phyloP scores from a whole-genome alignment of 2,888 invertebrate genomes.

The Ephialtes manifestator region DNA sequence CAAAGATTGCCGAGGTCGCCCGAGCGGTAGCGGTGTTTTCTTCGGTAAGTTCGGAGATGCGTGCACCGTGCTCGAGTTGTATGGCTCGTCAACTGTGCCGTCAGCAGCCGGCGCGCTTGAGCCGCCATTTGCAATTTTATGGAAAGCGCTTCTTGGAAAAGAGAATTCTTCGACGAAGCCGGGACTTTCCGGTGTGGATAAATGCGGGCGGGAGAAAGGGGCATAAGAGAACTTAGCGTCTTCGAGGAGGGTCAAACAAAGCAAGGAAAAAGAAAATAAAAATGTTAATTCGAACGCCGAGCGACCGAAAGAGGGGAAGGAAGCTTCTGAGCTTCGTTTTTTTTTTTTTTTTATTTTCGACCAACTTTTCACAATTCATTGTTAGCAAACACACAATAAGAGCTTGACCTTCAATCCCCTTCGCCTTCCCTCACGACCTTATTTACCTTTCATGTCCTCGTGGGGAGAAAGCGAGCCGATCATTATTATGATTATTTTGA shows the following conservation, averaged over 20 bases:
- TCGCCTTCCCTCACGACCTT: slow-evolving; percentile 58
- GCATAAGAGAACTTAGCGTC: slow-evolving; percentile 13
- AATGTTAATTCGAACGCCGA: slow-evolving; percentile 10
- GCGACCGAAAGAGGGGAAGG: background rate
- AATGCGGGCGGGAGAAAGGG: slow-evolving; percentile 16
- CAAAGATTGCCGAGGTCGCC: slow-evolving; percentile 80
- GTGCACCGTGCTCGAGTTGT: slow-evolving; percentile 57
- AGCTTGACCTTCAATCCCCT: slow-evolving; percentile 67
- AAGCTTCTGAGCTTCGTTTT: slow-evolving; percentile 20
- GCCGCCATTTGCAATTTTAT: slow-evolving; percentile 84
- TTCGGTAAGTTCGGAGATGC: slow-evolving; percentile 60
- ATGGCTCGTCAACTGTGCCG: slow-evolving; percentile 48
- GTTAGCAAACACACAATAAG: slow-evolving; percentile 46
- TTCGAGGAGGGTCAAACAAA: background rate
- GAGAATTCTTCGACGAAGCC: slow-evolving; percentile 56
- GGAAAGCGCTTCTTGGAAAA: slow-evolving; percentile 67
- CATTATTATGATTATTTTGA: slow-evolving; percentile 56
- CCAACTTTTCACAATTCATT: slow-evolving; percentile 30
- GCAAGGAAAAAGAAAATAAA: slow-evolving; percentile 15
- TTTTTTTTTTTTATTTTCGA: background rate
- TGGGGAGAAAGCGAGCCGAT: slow-evolving; percentile 66
- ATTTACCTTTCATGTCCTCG: slow-evolving; percentile 64
- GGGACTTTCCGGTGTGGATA: slow-evolving; percentile 8
- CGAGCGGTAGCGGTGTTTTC: slow-evolving; percentile 72
- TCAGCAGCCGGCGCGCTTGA: slow-evolving; percentile 73